Conservation (phyloP, 2,113 vertebrate species). For the Pseudorasbora parva region DNA sequence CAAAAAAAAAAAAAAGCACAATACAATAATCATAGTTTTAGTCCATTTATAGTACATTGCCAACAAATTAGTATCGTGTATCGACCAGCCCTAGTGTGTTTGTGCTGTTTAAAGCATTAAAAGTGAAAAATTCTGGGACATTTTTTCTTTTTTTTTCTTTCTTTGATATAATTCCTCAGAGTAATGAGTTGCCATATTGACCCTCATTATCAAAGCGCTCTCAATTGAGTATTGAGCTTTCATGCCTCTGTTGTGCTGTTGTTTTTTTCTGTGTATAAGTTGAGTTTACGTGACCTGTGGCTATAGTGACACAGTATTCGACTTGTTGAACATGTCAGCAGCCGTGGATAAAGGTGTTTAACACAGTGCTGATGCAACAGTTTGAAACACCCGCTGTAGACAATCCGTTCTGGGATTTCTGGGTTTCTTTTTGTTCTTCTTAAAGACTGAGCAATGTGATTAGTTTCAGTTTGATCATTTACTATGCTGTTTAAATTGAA, state of each 20-base stretch:
- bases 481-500: not conserved
- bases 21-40: not conserved
- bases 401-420: not conserved
- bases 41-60: not conserved
- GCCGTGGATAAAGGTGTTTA: conserved; percentile 23
- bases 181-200: conserved; percentile 1
- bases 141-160: not conserved
- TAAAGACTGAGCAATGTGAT: not conserved
- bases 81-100: not conserved
- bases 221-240: not conserved
- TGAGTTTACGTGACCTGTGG: not conserved
- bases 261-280: not conserved
- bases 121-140: not conserved
- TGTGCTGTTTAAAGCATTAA: not conserved
- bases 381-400: not conserved
- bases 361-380: not conserved
- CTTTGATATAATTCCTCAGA: conserved; percentile 5
- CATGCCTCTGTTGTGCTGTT: not conserved
- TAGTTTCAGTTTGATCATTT: not conserved
- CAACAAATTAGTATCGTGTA: not conserved
- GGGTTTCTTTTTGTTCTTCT: not conserved
- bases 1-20: no score
- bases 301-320: not conserved
- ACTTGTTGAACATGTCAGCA: conserved; percentile 30
- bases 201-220: not conserved